These are phyloP conservation scores for Cololabis saira DNA, from an alignment of 2,113 vertebrate species.

Conservation along the genomic window DNA sequence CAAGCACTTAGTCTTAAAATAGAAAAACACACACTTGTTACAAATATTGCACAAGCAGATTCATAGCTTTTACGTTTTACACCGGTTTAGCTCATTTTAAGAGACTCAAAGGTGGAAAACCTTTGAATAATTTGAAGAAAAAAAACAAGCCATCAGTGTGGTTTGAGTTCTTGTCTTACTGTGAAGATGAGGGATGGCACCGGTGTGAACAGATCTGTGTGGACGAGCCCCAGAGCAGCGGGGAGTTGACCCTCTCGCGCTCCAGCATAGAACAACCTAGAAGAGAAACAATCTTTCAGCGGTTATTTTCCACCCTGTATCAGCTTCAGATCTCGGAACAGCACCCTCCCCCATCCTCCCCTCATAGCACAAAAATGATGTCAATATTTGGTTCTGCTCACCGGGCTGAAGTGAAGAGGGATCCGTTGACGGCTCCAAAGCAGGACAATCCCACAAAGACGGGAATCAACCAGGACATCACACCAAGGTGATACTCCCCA, in stretches of 20 bases:
- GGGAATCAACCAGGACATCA: constrained; percentile 79
- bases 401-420: constrained; percentile 80
- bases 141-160: too few relatives aligned
- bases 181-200: constrained; percentile 82
- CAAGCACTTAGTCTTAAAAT: neutral
- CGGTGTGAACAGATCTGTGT: constrained; percentile 80
- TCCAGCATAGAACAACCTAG: constrained; percentile 80
- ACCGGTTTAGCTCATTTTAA: too few relatives aligned
- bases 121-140: too few relatives aligned
- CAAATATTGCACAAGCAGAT: neutral
- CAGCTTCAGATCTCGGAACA: neutral
- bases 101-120: too few relatives aligned
- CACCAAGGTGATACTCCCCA: constrained; percentile 78
- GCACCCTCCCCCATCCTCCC: neutral
- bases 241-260: constrained; percentile 80
- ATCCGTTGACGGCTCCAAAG: constrained; percentile 80
- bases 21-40: too few relatives aligned
- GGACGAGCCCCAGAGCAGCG: constrained; percentile 78
- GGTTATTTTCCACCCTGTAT: constrained; percentile 13
- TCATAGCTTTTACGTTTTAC: too few relatives aligned
- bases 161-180: constrained; percentile 55
- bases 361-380: neutral
- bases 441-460: constrained; percentile 81
- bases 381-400: constrained; percentile 22
- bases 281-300: constrained; percentile 8